Evolutionary conservation across 2,113 vertebrate species (phyloP).

Genomic region (Cavia porcellus): DNA sequence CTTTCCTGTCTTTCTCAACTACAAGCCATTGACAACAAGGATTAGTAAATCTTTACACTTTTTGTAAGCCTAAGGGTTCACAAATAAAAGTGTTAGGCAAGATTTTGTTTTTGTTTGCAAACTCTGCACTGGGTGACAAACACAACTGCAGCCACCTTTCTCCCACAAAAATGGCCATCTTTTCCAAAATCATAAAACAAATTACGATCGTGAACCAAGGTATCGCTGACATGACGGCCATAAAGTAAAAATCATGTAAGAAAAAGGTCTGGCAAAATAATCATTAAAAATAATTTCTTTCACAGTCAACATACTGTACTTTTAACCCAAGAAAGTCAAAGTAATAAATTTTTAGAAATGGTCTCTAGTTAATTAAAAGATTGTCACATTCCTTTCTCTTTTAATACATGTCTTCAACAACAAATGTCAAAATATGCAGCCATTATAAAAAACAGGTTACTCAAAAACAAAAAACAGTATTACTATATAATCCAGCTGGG

Average conservation of each 20-base stretch:
- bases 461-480: not conserved
- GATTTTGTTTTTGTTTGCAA: not conserved
- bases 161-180: not conserved
- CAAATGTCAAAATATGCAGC: conserved; percentile 65
- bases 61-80: not conserved
- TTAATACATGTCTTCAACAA: conserved; percentile 70
- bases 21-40: not conserved
- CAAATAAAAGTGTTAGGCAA: not conserved
- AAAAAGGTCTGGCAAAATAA: not conserved
- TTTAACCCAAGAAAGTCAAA: conserved; percentile 60
- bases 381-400: conserved; percentile 56
- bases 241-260: not conserved
- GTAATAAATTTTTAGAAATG: conserved; percentile 77
- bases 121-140: not conserved
- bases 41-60: not conserved
- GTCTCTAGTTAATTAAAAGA: conserved; percentile 82
- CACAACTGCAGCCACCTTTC: not conserved
- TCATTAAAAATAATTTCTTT: conserved; percentile 28
- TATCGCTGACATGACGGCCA: not conserved
- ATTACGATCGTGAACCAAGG: not conserved
- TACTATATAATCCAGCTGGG: not conserved
- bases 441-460: not conserved
- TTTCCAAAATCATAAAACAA: not conserved
- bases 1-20: not conserved
- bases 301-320: conserved; percentile 30